Percentiles rank a stretch among this genome's conserved stretches.
These are phyloP conservation scores for Philonicus albiceps DNA, from an alignment of 2,888 invertebrate species.

Conservation along the genomic window DNA sequence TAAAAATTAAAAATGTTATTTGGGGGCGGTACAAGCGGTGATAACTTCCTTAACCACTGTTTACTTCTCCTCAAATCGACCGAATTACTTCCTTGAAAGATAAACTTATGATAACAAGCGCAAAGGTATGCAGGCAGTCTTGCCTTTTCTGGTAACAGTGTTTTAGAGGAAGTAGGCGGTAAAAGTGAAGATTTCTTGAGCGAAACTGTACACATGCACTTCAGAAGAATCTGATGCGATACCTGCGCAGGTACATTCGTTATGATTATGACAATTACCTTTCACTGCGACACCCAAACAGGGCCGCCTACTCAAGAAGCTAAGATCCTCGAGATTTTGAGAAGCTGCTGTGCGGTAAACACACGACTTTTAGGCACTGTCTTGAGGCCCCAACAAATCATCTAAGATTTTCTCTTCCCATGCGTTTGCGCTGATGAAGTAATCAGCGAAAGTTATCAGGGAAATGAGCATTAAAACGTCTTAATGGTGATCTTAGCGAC, in stretches of 20 bases:
- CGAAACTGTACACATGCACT: neutral
- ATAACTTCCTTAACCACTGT: neutral
- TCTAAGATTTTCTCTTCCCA: neutral
- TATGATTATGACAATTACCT: conserved; percentile 18
- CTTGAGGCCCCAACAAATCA: neutral
- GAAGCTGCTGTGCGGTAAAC: neutral
- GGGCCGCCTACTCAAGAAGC: neutral
- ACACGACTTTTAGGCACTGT: neutral
- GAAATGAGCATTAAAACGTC: neutral
- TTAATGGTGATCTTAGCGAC: neutral
- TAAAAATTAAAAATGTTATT: neutral
- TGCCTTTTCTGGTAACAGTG: neutral
- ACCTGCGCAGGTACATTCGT: neutral
- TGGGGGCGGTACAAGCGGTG: neutral
- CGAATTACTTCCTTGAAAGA: neutral
- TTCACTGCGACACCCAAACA: neutral
- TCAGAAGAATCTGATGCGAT: neutral
- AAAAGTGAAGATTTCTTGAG: conserved; percentile 7
- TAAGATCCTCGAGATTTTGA: neutral
- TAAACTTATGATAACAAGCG: neutral
- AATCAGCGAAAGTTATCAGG: conserved; percentile 4
- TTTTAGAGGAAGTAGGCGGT: neutral
- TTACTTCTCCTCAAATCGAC: neutral
- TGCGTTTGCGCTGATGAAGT: neutral
- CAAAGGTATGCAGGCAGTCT: neutral